phyloP scores from a whole-genome alignment of 2,113 vertebrate genomes.

The Limanda limanda region DNA sequence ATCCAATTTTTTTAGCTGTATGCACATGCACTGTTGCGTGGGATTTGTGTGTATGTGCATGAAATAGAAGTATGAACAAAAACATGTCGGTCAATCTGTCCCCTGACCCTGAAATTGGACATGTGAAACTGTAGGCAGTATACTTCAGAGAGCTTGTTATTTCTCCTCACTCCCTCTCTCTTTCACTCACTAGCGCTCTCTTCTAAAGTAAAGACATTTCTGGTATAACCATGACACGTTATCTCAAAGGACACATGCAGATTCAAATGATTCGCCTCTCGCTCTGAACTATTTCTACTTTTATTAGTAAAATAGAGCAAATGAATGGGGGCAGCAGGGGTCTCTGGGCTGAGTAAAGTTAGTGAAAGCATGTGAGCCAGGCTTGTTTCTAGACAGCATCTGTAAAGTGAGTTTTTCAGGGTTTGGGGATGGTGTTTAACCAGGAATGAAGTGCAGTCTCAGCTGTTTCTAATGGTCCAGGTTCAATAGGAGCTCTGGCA shows the following conservation, averaged over 20 bases:
- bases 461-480: constrained; percentile 40
- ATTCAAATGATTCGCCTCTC: constrained; percentile 67
- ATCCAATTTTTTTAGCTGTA: constrained; percentile 29
- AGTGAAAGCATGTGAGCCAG: constrained; percentile 9
- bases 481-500: constrained; percentile 26
- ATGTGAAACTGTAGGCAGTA: constrained; percentile 41
- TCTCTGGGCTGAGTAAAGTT: constrained; percentile 25
- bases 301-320: constrained; percentile 45
- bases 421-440: constrained; percentile 19
- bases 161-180: constrained; percentile 27
- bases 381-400: constrained; percentile 19
- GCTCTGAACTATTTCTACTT: constrained; percentile 59
- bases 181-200: constrained; percentile 12
- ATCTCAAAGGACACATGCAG: constrained; percentile 74
- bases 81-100: constrained; percentile 41
- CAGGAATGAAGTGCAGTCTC: constrained; percentile 38
- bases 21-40: constrained; percentile 2
- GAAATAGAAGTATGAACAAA: constrained; percentile 14
- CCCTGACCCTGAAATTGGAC: constrained; percentile 58
- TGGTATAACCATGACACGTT: constrained; percentile 47
- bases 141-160: constrained; percentile 56
- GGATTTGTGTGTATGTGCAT: not conserved
- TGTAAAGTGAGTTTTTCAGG: constrained; percentile 23
- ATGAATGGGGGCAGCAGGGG: constrained; percentile 38
- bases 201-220: constrained; percentile 61